Percentiles rank a stretch among this genome's conserved stretches.
Conservation (phyloP, 2,797 vertebrate genomes). For the Odontamblyopus rebecca region DNA sequence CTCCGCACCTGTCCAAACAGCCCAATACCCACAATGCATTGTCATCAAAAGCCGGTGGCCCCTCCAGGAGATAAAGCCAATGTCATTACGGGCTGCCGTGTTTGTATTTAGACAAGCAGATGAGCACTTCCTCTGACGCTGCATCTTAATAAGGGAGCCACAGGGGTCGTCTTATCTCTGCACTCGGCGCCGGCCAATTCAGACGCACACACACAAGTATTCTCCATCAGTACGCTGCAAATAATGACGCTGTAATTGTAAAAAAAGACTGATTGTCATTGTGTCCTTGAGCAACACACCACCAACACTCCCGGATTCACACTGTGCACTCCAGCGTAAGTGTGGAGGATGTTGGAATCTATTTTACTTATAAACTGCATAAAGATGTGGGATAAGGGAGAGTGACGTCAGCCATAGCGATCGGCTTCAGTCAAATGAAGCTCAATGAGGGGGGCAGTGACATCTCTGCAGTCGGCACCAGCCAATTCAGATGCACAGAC, state of each 20-base stretch:
- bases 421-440: no score
- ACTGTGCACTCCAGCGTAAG: no score
- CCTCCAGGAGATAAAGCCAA: constrained; percentile 42
- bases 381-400: no score
- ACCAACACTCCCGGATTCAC: not conserved
- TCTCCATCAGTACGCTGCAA: not conserved
- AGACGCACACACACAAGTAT: no score
- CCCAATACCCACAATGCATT: constrained; percentile 37
- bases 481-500: no score
- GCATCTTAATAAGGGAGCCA: constrained; percentile 54
- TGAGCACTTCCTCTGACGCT: constrained; percentile 50
- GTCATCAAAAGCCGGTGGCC: constrained; percentile 41
- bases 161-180: constrained; percentile 39
- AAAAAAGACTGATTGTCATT: no score
- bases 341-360: no score
- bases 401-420: no score
- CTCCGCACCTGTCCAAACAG: constrained; percentile 66
- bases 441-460: no score
- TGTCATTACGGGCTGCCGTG: constrained; percentile 59
- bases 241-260: not conserved
- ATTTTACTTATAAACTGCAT: no score
- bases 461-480: no score
- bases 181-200: no score
- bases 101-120: constrained; percentile 63
- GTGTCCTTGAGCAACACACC: not conserved